Base-by-base conservation (phyloP, 2,113 vertebrate species). In the Grantiella picta region DNA sequence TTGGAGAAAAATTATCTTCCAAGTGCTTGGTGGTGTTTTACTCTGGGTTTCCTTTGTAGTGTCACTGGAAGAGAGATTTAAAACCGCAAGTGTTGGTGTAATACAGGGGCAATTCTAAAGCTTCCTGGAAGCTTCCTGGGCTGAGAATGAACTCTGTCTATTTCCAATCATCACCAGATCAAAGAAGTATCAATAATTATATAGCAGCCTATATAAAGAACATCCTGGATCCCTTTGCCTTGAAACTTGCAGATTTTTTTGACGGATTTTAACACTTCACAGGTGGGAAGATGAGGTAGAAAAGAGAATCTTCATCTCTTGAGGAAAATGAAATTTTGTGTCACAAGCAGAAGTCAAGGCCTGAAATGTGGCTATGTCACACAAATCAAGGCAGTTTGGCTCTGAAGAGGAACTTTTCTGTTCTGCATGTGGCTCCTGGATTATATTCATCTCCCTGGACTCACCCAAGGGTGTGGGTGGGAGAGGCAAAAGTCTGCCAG, bases 401-500 rank as follows among this genome's bases (percentile, higher is more conserved):
- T 60, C 52, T 19, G 16, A 57, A 19, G 57, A 68, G 10, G 5
- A 82, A 12, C 31, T 77, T 72, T 82, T 75, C 53, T 20, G 5
- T 76, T 56, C 27, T 65, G 14, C 9, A 7, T 29, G 2, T 31
- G 44, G 27, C 27, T 73, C 57, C 50, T 57, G 54, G 33, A 53
- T 84, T 81, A 38, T 12, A 29, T 69, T 63, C 33, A 29, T 65
- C 56, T 70, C n/a, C 31, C 59, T 57, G 44, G 44, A 57, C 33
- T 61, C 66, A 63, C 76, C 19, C 28, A 50, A 31, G 52, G 35
- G 36, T 60, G 18, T 70, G 71, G 76, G 71, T 82, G 66, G 65
- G 61, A 94, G 28, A 79, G 53, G 17, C 68, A 68, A 33, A 89
- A 68, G 22, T 75, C 93, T 94, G 82, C 73, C 81, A 79, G 77